Percentiles rank a stretch among this genome's conserved stretches.
phyloP scores from a whole-genome alignment of 2,888 invertebrate genomes.

The Drosophila percnosoma region DNA sequence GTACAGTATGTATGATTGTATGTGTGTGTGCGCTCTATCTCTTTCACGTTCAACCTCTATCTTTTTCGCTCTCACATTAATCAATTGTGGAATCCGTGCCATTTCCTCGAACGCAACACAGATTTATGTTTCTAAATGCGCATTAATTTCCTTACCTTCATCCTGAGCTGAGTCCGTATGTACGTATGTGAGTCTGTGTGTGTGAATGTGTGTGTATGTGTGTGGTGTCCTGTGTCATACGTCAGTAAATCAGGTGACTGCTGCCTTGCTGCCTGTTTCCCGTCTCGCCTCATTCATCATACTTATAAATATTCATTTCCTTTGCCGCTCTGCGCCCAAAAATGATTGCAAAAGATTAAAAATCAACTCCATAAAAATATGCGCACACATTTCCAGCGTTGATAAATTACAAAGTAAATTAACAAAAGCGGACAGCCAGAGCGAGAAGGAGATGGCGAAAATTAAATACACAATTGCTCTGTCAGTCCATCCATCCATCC shows the following conservation, averaged over 20 bases:
- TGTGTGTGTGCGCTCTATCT: conserved; percentile 4
- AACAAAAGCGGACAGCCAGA: conserved; percentile 49
- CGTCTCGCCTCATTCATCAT: conserved; percentile 74
- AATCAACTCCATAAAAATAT: conserved; percentile 82
- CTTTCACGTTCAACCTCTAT: conserved; percentile 9
- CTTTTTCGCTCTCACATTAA: conserved; percentile 38
- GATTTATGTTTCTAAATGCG: conserved; percentile 79
- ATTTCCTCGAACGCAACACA: conserved; percentile 68
- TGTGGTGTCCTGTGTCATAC: conserved; percentile 66
- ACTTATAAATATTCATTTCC: conserved; percentile 81
- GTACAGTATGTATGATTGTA: background rate
- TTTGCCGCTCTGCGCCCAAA: conserved; percentile 43
- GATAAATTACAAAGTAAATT: conserved; percentile 82
- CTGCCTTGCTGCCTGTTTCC: conserved; percentile 34
- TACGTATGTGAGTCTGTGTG: conserved; percentile 7
- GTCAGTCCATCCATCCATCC: conserved; percentile 28
- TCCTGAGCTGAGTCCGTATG: conserved; percentile 47
- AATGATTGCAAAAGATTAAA: conserved; percentile 83
- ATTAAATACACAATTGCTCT: conserved; percentile 42
- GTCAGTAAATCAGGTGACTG: conserved; percentile 76
- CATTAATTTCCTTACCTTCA: conserved; percentile 80
- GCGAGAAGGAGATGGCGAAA: conserved; percentile 8
- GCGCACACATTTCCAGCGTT: conserved; percentile 57
- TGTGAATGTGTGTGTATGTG: conserved; percentile 28
- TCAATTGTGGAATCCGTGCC: conserved; percentile 74